These are phyloP conservation scores for Phenganax subtilis DNA, from an alignment of 92 coral and sea anemone genomes.

Conservation along the genomic window DNA sequence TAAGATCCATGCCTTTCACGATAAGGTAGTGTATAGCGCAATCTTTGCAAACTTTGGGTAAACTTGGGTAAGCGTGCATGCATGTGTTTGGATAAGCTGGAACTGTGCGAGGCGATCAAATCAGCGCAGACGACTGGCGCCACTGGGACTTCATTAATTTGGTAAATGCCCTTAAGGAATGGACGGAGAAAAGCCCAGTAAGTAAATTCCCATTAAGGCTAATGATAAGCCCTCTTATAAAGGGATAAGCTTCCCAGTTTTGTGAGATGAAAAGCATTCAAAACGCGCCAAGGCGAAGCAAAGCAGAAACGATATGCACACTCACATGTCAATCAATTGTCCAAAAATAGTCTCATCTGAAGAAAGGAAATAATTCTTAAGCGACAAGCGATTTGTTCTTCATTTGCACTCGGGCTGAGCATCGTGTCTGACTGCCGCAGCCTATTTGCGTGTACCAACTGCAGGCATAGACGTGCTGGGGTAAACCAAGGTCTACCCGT, in stretches of 20 bases:
- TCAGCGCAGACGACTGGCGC: slow-evolving; percentile 45
- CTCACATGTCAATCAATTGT: background rate
- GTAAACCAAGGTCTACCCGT: too few relatives aligned
- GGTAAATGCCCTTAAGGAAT: slow-evolving; percentile 32
- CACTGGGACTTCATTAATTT: slow-evolving; percentile 42
- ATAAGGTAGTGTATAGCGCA: slow-evolving; percentile 34
- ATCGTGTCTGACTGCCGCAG: slow-evolving; percentile 28
- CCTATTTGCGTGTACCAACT: slow-evolving; percentile 15
- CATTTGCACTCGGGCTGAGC: slow-evolving; percentile 1
- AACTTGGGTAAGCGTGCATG: slow-evolving; percentile 37
- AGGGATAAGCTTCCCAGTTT: background rate
- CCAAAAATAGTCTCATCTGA: background rate
- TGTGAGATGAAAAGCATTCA: background rate
- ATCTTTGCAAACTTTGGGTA: slow-evolving; percentile 42
- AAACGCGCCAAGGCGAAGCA: background rate
- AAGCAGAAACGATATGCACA: background rate
- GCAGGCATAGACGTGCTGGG: background rate
- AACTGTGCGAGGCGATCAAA: slow-evolving; percentile 34
- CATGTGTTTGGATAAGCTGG: slow-evolving; percentile 38
- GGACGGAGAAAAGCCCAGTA: slow-evolving; percentile 43
- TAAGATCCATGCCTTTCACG: slow-evolving; percentile 39
- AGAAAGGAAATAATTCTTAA: background rate
- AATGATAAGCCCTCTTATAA: background rate
- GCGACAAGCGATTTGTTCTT: background rate
- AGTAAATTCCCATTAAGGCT: background rate